Evolutionary conservation across 2,113 vertebrate species (phyloP), one percentile per base, ranked within the genome.

Genomic region (Dasyprocta punctata): DNA sequence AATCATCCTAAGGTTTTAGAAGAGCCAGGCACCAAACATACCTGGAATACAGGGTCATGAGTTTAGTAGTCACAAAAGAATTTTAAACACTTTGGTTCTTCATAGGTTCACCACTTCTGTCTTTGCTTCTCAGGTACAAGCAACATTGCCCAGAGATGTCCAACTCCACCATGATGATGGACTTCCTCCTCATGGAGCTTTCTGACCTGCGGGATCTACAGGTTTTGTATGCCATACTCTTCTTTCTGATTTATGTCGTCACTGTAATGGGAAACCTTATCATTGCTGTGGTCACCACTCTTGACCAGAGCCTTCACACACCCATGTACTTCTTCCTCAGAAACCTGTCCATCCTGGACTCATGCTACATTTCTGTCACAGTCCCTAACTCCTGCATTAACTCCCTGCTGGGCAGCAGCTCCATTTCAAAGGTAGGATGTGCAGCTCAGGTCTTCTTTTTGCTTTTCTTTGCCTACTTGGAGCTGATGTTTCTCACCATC

Each of bases 301-400:
- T 90, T 9, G 86, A 97, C 54, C 13, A 69, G 19, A 61, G 17
- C 9, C 90, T 95, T 10, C 60, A 84, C 38, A 93, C 33, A 0
- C 95, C 82, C 49, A 91, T 93, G 91, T 93, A 93, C 75, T 93
- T 87, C 28, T 95, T 90, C 63, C 75, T 93, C 47, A 82, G 92
- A 36, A 91, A 94, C 24, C 19, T 97, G 7, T 94, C 84, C 12
- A 5, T 86, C 5, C 67, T 95, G 78, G 95, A 97, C 58, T 67
- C 75, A 2, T 65, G 61, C 8, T 96, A 61, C 4, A 30, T 95
- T 54, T 82, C 81, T 2, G 49, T 86, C n/a, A 92, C 73, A 28
- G 13, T 96, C n/a, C 96, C 82, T 3, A 95, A 54, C 33, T 61
- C 63, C 26, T 97, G 86, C 36, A 5, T 90, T 12, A 90, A 36